Conservation (phyloP, 1,140 invertebrate species). For the Heliothis subflexa region DNA sequence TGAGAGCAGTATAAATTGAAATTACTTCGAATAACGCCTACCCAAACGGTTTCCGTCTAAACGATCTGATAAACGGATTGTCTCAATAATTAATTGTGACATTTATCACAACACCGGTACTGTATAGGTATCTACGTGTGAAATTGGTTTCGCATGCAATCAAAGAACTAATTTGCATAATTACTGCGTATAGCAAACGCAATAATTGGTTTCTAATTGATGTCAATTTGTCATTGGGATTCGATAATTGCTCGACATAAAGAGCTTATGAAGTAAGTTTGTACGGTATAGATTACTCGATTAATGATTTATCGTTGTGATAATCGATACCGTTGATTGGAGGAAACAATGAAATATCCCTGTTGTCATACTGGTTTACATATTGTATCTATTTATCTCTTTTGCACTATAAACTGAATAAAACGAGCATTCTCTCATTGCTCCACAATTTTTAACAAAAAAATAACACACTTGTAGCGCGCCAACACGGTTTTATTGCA, state of each 20-base stretch:
- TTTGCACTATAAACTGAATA: too few species aligned
- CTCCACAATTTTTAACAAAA: too few species aligned
- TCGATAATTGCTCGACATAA: slow-evolving; percentile 39
- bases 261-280: slow-evolving; percentile 17
- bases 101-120: slow-evolving; percentile 55
- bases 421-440: too few species aligned
- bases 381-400: too few species aligned
- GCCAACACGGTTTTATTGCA: too few species aligned
- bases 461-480: too few species aligned
- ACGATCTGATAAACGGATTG: slow-evolving; percentile 44
- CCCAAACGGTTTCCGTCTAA: slow-evolving; percentile 24
- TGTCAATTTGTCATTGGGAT: slow-evolving; percentile 67
- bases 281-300: background rate
- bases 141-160: slow-evolving; percentile 67
- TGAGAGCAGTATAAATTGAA: slow-evolving; percentile 37
- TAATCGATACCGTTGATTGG: background rate
- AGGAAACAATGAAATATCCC: background rate
- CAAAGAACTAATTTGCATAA: slow-evolving; percentile 72
- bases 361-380: background rate
- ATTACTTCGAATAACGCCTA: slow-evolving; percentile 33
- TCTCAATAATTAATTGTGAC: slow-evolving; percentile 61
- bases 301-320: background rate
- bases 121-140: slow-evolving; percentile 30
- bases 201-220: slow-evolving; percentile 73
- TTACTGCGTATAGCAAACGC: slow-evolving; percentile 62